Conservation (phyloP, 2,113 vertebrate genomes). For the Otis tarda region DNA sequence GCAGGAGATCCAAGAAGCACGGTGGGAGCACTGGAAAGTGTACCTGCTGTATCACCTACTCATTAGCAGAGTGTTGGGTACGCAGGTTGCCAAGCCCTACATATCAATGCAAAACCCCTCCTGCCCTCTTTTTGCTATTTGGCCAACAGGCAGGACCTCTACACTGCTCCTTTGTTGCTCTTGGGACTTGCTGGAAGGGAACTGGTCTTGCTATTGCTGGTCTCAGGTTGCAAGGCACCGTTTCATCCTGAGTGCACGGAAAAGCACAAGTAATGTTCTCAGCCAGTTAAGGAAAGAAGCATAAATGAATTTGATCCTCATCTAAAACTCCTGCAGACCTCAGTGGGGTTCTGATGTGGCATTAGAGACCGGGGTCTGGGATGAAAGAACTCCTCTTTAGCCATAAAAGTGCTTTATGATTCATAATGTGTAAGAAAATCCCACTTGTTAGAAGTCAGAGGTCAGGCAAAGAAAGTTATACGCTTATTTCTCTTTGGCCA, state of each 20-base stretch:
- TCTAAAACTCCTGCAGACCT: not conserved
- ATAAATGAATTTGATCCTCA: not conserved
- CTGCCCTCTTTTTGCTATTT: not conserved
- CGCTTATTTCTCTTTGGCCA: not conserved
- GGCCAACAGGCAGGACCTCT: not conserved
- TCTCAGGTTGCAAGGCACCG: not conserved
- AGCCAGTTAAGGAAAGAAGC: not conserved
- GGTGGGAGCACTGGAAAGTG: not conserved
- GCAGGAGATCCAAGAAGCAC: not conserved
- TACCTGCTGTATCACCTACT: not conserved
- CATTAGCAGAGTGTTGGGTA: not conserved
- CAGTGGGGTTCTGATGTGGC: not conserved
- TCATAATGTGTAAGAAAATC: not conserved
- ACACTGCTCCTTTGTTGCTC: not conserved
- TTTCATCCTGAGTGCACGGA: fast-evolving
- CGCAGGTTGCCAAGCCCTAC: not conserved
- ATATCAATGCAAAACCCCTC: not conserved
- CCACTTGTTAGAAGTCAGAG: not conserved
- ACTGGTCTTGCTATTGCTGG: not conserved
- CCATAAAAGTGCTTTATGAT: not conserved
- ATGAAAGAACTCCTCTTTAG: not conserved
- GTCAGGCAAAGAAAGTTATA: not conserved
- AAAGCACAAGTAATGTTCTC: not conserved
- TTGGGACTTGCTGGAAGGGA: not conserved
- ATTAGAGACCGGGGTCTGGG: not conserved